Evolutionary conservation across 2,113 vertebrate genomes (phyloP).

Genomic region (Morone saxatilis): DNA sequence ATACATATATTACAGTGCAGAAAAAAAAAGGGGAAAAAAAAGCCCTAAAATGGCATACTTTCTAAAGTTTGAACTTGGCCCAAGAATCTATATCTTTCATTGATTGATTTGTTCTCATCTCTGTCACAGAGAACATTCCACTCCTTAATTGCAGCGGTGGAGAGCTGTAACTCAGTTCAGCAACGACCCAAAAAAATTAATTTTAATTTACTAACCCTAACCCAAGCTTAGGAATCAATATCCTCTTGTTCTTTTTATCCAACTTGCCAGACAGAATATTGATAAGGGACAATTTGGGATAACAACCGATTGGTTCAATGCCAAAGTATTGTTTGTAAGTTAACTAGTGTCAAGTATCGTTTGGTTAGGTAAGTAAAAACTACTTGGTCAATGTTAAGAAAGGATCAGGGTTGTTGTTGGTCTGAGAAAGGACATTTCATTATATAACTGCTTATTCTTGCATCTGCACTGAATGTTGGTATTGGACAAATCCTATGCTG

Average conservation of each 20-base stretch:
- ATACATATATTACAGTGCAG: background rate
- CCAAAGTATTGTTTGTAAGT: background rate
- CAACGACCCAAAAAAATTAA: background rate
- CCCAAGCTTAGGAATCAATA: conserved; percentile 1
- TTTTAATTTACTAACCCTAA: too few relatives aligned
- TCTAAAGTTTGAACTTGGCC: conserved; percentile 3
- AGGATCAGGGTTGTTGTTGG: background rate
- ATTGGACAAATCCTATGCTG: background rate
- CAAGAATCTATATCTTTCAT: background rate
- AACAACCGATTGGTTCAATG: background rate
- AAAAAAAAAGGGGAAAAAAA: too few relatives aligned
- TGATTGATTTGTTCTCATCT: conserved; percentile 39
- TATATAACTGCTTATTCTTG: background rate
- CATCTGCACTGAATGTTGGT: background rate
- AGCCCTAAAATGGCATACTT: conserved; percentile 9
- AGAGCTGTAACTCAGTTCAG: conserved; percentile 17
- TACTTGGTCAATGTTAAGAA: too few relatives aligned
- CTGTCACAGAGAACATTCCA: background rate
- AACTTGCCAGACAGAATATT: background rate
- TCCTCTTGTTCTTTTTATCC: background rate
- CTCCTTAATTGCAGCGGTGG: conserved; percentile 4
- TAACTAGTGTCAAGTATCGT: background rate
- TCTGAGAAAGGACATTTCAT: background rate
- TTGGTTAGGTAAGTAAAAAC: too few relatives aligned
- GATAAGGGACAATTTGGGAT: background rate